Percentiles rank a stretch among this genome's conserved stretches.
Conservation (phyloP, 2,797 vertebrate species). For the Syngnathus acus region DNA sequence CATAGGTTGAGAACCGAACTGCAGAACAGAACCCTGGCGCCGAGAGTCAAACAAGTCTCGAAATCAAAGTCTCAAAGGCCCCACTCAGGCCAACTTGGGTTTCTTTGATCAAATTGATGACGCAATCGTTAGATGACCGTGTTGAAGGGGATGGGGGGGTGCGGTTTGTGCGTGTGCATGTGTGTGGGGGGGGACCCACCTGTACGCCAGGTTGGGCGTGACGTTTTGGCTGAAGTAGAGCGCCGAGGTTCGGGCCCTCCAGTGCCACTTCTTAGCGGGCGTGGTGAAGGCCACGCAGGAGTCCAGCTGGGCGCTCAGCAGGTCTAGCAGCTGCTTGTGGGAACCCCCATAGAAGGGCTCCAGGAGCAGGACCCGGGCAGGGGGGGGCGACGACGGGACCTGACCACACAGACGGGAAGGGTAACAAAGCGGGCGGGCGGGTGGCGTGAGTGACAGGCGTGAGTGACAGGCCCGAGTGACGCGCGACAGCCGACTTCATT, state of each 20-base stretch:
- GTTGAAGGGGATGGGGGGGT: too few relatives aligned
- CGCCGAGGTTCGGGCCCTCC: slow-evolving; percentile 85
- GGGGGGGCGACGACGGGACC: neutral
- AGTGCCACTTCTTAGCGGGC: slow-evolving; percentile 95
- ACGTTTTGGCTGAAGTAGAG: slow-evolving; percentile 84
- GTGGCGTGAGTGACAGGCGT: neutral
- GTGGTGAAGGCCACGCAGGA: slow-evolving; percentile 74
- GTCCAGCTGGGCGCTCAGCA: slow-evolving; percentile 71
- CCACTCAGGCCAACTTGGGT: too few relatives aligned
- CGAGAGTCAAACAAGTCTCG: too few relatives aligned
- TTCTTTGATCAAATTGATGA: too few relatives aligned
- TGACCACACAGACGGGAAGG: slow-evolving; percentile 8
- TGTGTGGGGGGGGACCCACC: slow-evolving; percentile 57
- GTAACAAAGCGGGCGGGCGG: neutral
- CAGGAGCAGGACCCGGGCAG: slow-evolving; percentile 69
- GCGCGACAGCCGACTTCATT: neutral
- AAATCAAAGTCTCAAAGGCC: too few relatives aligned
- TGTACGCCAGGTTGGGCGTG: slow-evolving; percentile 73
- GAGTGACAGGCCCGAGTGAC: neutral
- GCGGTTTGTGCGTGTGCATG: too few relatives aligned
- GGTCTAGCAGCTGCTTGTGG: slow-evolving; percentile 86
- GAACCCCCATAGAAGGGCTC: slow-evolving; percentile 92
- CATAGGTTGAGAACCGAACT: slow-evolving; percentile 93
- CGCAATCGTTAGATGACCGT: too few relatives aligned
- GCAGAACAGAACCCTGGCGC: slow-evolving; percentile 81